phyloP scores from a whole-genome alignment of 2,113 vertebrate genomes.

The Nothobranchius furzeri region DNA sequence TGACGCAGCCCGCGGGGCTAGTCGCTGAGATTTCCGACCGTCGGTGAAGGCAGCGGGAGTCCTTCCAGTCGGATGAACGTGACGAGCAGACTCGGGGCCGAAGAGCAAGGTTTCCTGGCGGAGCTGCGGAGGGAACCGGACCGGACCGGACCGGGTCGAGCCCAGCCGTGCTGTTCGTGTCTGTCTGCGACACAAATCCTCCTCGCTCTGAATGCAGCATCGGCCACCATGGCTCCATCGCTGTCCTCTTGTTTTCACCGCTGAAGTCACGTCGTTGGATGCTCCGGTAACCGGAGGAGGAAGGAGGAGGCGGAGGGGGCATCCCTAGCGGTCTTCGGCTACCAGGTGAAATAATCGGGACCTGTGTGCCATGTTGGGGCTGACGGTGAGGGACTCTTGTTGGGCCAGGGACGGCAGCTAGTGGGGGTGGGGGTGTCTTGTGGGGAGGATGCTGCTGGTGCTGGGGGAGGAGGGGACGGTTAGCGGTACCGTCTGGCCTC shows the following conservation, averaged over 20 bases:
- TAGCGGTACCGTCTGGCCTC: slow-evolving; percentile 47
- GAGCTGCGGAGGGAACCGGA: slow-evolving; percentile 67
- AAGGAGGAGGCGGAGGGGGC: slow-evolving; percentile 49
- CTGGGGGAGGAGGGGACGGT: slow-evolving; percentile 9
- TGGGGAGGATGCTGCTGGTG: slow-evolving; percentile 41
- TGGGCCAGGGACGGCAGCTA: background rate
- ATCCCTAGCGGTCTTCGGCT: slow-evolving; percentile 56
- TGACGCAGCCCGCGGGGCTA: background rate
- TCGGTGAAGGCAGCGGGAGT: slow-evolving; percentile 59
- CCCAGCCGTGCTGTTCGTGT: slow-evolving; percentile 56
- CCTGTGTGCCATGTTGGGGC: background rate
- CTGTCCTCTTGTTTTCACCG: slow-evolving; percentile 49
- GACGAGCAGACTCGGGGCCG: slow-evolving; percentile 67
- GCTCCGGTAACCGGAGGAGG: slow-evolving; percentile 63
- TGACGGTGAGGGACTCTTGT: background rate
- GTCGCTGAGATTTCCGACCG: slow-evolving; percentile 16
- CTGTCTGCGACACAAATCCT: slow-evolving; percentile 34
- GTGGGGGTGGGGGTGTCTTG: background rate
- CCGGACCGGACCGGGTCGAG: slow-evolving; percentile 44
- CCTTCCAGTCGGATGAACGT: slow-evolving; percentile 70
- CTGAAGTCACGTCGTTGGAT: slow-evolving; percentile 65
- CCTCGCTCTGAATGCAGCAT: slow-evolving; percentile 26
- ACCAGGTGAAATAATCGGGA: slow-evolving; percentile 60
- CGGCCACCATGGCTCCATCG: slow-evolving; percentile 66
- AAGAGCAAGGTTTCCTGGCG: slow-evolving; percentile 68